These are phyloP conservation scores for Hiodon alosoides DNA, from an alignment of 2,113 vertebrate genomes.

Conservation along the genomic window DNA sequence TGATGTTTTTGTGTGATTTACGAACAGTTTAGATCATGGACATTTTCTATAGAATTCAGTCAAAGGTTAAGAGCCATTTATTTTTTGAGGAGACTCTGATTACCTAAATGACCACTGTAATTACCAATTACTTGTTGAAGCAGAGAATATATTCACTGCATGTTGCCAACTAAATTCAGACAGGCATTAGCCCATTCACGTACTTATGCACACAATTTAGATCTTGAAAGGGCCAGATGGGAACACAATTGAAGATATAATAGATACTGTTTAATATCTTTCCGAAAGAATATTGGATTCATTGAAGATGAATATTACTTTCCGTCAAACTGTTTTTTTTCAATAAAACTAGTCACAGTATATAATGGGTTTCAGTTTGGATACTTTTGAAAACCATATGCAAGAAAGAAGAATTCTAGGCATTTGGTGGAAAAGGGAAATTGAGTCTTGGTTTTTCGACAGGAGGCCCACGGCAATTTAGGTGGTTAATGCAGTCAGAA, in stretches of 20 bases:
- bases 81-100: conserved; percentile 99
- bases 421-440: neutral
- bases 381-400: neutral
- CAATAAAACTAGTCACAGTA: conserved; percentile 91
- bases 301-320: conserved; percentile 99
- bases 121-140: conserved; percentile 99
- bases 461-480: no score
- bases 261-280: conserved; percentile 99
- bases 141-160: conserved; percentile 99
- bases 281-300: conserved; percentile 99
- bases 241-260: conserved; percentile 99
- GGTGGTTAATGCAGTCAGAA: no score
- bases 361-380: conserved; percentile 7
- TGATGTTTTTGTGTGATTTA: conserved; percentile 88
- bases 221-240: conserved; percentile 99
- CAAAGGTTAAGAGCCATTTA: conserved; percentile 99
- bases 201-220: conserved; percentile 99
- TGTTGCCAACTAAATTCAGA: conserved; percentile 99
- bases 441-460: no score
- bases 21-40: conserved; percentile 99
- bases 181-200: conserved; percentile 99
- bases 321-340: conserved; percentile 95
- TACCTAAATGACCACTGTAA: conserved; percentile 99
- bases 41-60: conserved; percentile 99
- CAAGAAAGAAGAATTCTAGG: neutral